Percentiles rank a stretch among this genome's conserved stretches.
phyloP scores from a whole-genome alignment of 1,140 invertebrate species.

The Zeugodacus cucurbitae region DNA sequence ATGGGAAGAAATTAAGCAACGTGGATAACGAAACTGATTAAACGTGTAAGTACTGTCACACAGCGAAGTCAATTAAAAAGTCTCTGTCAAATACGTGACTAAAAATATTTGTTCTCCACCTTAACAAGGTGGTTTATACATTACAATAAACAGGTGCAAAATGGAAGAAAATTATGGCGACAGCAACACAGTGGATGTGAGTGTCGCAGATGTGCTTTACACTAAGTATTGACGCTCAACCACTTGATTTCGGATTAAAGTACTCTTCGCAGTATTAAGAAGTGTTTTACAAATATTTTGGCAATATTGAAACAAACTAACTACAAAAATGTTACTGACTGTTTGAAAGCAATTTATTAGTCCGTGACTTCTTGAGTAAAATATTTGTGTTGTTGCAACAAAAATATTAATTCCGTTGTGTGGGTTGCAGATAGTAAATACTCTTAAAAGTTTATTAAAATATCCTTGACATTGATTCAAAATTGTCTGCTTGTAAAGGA shows the following conservation, averaged over 20 bases:
- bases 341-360: not conserved
- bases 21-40: not conserved
- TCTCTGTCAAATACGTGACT: conserved; percentile 57
- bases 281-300: conserved; percentile 46
- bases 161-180: not conserved
- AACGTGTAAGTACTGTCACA: not conserved
- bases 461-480: too few relatives aligned
- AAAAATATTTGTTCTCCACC: not conserved
- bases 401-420: not conserved
- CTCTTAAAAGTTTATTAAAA: too few relatives aligned
- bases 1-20: not conserved
- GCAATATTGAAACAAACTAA: conserved; percentile 22
- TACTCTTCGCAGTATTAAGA: not conserved
- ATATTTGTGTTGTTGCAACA: not conserved
- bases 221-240: not conserved
- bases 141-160: not conserved
- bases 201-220: not conserved
- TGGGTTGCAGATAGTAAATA: too few relatives aligned
- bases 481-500: too few relatives aligned
- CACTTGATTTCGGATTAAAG: not conserved
- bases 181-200: not conserved
- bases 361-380: not conserved
- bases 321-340: conserved; percentile 9
- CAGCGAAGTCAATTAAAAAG: conserved; percentile 61
- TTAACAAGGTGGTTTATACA: not conserved